Evolutionary conservation across 1,140 invertebrate genomes (phyloP), one percentile per base, ranked within the genome.

Genomic region (Calliopsis andreniformis): DNA sequence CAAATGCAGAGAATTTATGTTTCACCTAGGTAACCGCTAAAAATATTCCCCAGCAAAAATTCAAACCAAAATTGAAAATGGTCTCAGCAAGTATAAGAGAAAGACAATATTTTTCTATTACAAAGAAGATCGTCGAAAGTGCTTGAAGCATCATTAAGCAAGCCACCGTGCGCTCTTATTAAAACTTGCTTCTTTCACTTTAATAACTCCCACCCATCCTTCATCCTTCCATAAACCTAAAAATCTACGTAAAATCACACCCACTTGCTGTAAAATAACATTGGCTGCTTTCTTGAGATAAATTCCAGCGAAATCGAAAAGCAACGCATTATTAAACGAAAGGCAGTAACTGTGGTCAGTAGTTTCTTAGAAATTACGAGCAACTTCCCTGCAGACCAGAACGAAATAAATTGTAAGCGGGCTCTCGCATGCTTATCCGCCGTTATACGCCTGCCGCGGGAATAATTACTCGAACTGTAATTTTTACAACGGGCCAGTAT

Each of bases 401-500:
- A 0, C 5, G 32, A 39, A 63, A 56, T 12, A 42, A 66, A 45
- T 66, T 43, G 35, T 45, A 73, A 66, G n/a, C 39, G 25, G 25
- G 62, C 45, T 73, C 39, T 73, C 61, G 71, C 62, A 67, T 73
- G 71, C n/a, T 73, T 66, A 25, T 73, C 63, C 12, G 39, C 39
- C 71, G 51, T 67, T 73, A 55, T 28, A 66, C 39, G 49, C 39
- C 30, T 35, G n/a, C 62, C 35, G 71, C 62, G 39, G 25, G 51
- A 35, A 73, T 73, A 73, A 73, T 73, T 73, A 53, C 49, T 56
- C 10, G 49, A 56, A 28, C 49, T 45, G 71, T 67, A 73, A 73
- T 73, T 73, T 66, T 66, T 73, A 66, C 14, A 67, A 45, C 28
- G 39, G n/a, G 16, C 51, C 51, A 25, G 28, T 47, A 43, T 62